phyloP scores from a whole-genome alignment of 2,113 vertebrate genomes.

The Oncorhynchus kisutch region DNA sequence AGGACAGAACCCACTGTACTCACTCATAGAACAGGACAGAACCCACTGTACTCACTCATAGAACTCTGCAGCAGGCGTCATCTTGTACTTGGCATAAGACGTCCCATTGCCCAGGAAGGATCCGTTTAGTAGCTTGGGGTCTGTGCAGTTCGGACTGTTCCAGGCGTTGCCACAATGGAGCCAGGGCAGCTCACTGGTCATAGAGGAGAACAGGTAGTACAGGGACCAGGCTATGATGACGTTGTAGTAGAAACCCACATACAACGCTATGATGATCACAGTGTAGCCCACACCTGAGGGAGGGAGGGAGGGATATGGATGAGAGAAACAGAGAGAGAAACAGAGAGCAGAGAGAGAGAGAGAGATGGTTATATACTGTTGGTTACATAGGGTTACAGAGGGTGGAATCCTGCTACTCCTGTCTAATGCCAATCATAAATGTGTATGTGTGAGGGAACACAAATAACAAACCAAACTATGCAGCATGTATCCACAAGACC shows the following conservation, averaged over 20 bases:
- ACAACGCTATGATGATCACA: slow-evolving; percentile 96
- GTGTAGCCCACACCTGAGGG: slow-evolving; percentile 91
- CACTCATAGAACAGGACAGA: not conserved
- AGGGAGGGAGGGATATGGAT: not conserved
- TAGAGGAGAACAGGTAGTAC: slow-evolving; percentile 93
- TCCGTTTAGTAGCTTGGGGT: slow-evolving; percentile 79
- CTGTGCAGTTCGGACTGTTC: slow-evolving; percentile 92
- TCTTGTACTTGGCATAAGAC: slow-evolving; percentile 90
- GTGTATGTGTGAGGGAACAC: too few species aligned
- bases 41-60: slow-evolving; percentile 57
- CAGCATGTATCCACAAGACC: too few species aligned
- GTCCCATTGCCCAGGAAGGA: slow-evolving; percentile 81
- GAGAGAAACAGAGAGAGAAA: not conserved
- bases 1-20: not conserved
- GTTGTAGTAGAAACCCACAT: slow-evolving; percentile 99
- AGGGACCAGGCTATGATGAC: slow-evolving; percentile 99
- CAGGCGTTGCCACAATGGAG: slow-evolving; percentile 85
- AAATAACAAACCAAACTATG: not conserved
- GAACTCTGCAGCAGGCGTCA: slow-evolving; percentile 95
- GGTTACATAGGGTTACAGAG: not conserved
- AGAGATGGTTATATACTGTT: too few species aligned
- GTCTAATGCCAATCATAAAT: too few species aligned
- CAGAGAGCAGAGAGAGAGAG: too few species aligned
- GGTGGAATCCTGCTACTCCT: not conserved
- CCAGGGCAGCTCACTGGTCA: slow-evolving; percentile 89